A percentile compares a stretch with the other conserved stretches of the same genome.
These are phyloP conservation scores for Arothron firmamentum DNA, from an alignment of 2,113 vertebrate species.

Conservation along the genomic window DNA sequence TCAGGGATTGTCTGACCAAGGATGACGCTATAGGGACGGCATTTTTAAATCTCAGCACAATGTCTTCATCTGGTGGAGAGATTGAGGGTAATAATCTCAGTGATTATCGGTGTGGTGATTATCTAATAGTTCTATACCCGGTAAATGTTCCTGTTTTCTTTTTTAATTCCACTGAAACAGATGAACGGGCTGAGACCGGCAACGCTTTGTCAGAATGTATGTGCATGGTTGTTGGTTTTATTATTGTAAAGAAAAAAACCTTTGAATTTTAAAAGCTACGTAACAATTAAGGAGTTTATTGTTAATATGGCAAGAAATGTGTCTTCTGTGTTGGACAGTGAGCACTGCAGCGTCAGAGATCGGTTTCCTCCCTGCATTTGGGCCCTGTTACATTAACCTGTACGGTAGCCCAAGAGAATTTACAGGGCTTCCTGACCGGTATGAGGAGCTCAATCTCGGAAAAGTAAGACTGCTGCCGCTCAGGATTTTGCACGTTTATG, in stretches of 20 bases:
- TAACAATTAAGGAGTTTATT: not conserved
- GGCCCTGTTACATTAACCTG: slow-evolving; percentile 92
- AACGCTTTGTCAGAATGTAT: slow-evolving; percentile 37
- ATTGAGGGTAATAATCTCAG: slow-evolving; percentile 78
- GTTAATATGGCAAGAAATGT: not conserved
- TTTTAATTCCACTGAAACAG: slow-evolving; percentile 34
- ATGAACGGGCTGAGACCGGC: slow-evolving; percentile 28
- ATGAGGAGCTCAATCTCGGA: slow-evolving; percentile 90
- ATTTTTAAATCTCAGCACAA: slow-evolving; percentile 85
- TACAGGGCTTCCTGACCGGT: slow-evolving; percentile 86
- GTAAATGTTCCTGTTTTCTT: not conserved
- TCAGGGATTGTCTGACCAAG: slow-evolving; percentile 90
- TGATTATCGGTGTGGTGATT: not conserved
- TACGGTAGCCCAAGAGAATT: slow-evolving; percentile 95
- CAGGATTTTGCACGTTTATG: no score
- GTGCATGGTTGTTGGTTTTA: slow-evolving; percentile 14
- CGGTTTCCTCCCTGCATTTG: slow-evolving; percentile 95
- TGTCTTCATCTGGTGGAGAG: slow-evolving; percentile 88
- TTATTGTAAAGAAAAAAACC: no score
- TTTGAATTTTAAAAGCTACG: no score
- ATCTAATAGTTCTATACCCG: no score
- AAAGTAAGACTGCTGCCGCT: slow-evolving; percentile 72
- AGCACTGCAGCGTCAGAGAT: slow-evolving; percentile 79
- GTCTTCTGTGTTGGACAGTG: slow-evolving; percentile 53
- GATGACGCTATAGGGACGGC: slow-evolving; percentile 90